A percentile compares a stretch with the other conserved stretches of the same genome.
Evolutionary conservation across 2,113 vertebrate genomes (phyloP).

Genomic region (Cathartes aura): DNA sequence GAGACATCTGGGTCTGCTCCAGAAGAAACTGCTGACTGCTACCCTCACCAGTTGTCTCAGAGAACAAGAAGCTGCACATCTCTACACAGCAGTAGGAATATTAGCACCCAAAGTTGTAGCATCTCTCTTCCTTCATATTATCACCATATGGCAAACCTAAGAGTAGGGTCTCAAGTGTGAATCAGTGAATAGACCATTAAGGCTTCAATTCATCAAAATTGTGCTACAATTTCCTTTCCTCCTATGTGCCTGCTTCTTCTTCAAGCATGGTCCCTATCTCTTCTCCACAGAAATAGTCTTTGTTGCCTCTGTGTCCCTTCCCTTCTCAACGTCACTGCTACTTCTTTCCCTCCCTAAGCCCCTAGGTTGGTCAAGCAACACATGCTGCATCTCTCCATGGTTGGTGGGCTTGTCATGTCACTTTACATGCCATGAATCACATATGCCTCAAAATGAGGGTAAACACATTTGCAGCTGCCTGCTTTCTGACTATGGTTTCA

Average conservation of each 20-base stretch:
- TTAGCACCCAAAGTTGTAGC: not conserved
- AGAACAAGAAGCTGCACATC: not conserved
- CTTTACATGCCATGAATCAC: not conserved
- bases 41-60: not conserved
- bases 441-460: not conserved
- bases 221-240: not conserved
- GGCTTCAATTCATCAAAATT: not conserved
- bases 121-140: not conserved
- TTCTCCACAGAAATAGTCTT: not conserved
- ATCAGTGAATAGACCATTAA: not conserved
- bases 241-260: not conserved
- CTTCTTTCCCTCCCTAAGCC: not conserved
- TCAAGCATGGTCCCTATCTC: not conserved
- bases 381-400: not conserved
- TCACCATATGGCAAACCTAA: not conserved
- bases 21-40: not conserved
- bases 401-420: rapidly evolving
- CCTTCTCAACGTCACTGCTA: not conserved
- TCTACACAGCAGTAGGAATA: not conserved
- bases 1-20: not conserved
- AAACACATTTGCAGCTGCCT: not conserved
- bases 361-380: not conserved
- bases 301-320: not conserved
- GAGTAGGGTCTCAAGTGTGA: not conserved
- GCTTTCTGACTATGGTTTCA: not conserved